Conservation (phyloP, 2,113 vertebrate species). For the Myrmecophaga tridactyla region DNA sequence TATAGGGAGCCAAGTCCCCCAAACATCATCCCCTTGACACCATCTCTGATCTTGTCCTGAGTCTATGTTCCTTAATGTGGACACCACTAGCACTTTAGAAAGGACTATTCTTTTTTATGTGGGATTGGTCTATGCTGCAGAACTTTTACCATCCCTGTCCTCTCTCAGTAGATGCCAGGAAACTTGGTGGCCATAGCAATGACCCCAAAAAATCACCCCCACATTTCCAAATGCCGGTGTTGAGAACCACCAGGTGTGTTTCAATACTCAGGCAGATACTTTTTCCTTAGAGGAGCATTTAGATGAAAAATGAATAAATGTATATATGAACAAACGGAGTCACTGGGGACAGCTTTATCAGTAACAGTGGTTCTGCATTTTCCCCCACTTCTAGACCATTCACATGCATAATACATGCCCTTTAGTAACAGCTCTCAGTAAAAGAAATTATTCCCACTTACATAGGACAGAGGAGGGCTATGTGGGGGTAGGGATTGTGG, state of each 20-base stretch:
- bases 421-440: neutral
- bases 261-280: neutral
- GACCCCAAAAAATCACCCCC: neutral
- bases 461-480: neutral
- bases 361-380: neutral
- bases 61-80: neutral
- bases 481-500: too few species aligned
- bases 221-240: neutral
- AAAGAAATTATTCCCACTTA: slow-evolving; percentile 5
- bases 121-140: neutral
- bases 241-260: neutral
- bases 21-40: neutral
- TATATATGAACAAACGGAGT: neutral
- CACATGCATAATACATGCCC: neutral
- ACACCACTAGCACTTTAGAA: neutral
- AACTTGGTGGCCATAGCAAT: neutral
- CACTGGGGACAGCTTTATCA: neutral
- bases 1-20: neutral
- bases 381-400: neutral
- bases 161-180: neutral
- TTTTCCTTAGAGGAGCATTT: neutral
- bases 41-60: neutral
- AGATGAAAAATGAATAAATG: neutral
- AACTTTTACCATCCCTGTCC: neutral
- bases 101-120: neutral